Evolutionary conservation across 2,888 invertebrate genomes (phyloP), one percentile per base, ranked within the genome.

Genomic region (Seira musarum): DNA sequence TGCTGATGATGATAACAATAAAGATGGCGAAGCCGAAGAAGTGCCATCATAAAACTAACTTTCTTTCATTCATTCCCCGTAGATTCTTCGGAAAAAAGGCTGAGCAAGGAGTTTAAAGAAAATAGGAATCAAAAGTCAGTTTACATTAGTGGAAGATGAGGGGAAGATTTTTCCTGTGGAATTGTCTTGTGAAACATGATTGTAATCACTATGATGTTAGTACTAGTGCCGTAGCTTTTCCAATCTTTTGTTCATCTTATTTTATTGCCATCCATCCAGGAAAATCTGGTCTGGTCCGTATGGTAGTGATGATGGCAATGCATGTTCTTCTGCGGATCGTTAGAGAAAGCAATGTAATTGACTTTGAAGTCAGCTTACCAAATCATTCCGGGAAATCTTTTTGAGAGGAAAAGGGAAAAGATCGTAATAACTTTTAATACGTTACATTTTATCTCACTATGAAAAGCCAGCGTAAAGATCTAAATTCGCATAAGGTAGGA

Each of bases 101-200:
- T 60, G 60, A 60, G 21, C 21, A 8, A 49, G 17, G 49, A 49
- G 15, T 60, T 60, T 22, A 60, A 60, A 21, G 21, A 60, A 21
- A 60, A 60, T 60, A 60, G 60, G 15, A 60, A 21, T 60, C 60
- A 60, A 60, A 60, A 60, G 60, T 60, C 60, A 60, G 60, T 60
- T 60, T 60, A 60, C 60, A 60, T 60, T 60, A 22, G 60, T 8
- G 60, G 60, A 22, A 21, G 21, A 60, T 15, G 60, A 60, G 60
- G n/a, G 60, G n/a, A 49, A 49, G 49, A 15, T 49, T 49, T 60
- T 60, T 60, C 30, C 8, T 8, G 53, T 8, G 60, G 22, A 60
- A 60, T 60, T 8, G 60, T 19, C 60, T 60, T 60, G 49, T 49
- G 49, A n/a, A 49, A 49, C 49, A 60, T 21, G 60, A 60, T 60